A percentile compares a stretch with the other conserved stretches of the same genome.
These are phyloP conservation scores for Turritopsis rubra DNA, from an alignment of 30 jellyfish, hydroid and myxozoan species.

Conservation along the genomic window DNA sequence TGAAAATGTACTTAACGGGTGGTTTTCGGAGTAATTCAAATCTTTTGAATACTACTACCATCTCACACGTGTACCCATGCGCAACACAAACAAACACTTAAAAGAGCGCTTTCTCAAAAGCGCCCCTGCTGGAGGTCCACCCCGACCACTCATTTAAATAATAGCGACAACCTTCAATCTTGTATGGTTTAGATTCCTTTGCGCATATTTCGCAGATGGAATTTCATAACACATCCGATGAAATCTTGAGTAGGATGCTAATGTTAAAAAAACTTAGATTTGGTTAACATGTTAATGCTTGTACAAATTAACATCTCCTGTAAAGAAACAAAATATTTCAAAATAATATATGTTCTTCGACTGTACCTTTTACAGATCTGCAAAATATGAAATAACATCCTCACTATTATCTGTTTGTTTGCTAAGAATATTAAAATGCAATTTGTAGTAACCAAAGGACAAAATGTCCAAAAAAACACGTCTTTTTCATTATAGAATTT, in stretches of 20 bases:
- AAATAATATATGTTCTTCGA: too few species aligned
- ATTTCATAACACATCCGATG: neutral
- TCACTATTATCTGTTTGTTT: neutral
- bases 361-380: neutral
- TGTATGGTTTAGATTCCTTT: neutral
- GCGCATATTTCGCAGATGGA: neutral
- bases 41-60: too few species aligned
- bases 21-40: too few species aligned
- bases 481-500: neutral
- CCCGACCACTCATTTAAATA: neutral
- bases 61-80: too few species aligned
- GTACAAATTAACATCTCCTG: neutral
- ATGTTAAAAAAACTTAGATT: neutral
- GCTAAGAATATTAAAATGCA: neutral
- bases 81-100: too few species aligned
- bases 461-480: neutral
- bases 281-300: neutral
- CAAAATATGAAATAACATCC: neutral
- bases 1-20: too few species aligned
- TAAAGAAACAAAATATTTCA: neutral
- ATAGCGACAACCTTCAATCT: neutral
- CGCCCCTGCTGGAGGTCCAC: neutral
- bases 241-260: neutral
- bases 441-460: neutral
- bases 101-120: neutral